Percentiles rank a stretch among this genome's conserved stretches.
phyloP scores from a whole-genome alignment of 2,888 invertebrate genomes.

The Cabera pusaria region DNA sequence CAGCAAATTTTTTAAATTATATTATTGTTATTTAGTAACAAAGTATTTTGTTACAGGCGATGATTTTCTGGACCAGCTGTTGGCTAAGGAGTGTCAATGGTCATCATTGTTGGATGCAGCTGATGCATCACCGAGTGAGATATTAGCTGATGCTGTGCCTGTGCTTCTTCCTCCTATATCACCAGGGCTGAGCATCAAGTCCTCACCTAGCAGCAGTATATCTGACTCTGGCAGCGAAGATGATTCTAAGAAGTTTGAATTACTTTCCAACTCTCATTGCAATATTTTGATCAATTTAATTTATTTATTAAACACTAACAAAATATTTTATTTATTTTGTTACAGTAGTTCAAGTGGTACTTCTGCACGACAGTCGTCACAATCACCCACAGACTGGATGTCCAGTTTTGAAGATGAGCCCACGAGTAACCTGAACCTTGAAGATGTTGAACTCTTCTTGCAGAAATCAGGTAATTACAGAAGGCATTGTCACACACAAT shows the following conservation, averaged over 20 bases:
- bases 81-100: slow-evolving; percentile 69
- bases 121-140: slow-evolving; percentile 77
- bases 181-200: slow-evolving; percentile 62
- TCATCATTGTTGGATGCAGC: slow-evolving; percentile 68
- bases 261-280: not conserved
- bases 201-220: slow-evolving; percentile 65
- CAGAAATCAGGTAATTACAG: slow-evolving; percentile 65
- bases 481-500: no score
- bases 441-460: slow-evolving; percentile 72
- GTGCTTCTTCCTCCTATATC: slow-evolving; percentile 65
- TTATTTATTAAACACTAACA: no score
- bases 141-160: slow-evolving; percentile 74
- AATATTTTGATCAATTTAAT: no score
- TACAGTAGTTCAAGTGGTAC: slow-evolving; percentile 50
- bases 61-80: slow-evolving; percentile 69
- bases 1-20: no score
- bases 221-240: slow-evolving; percentile 78
- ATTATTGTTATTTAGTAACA: no score
- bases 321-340: slow-evolving; percentile 7
- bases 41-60: slow-evolving; percentile 45
- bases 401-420: slow-evolving; percentile 58
- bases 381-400: slow-evolving; percentile 67
- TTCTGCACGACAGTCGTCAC: slow-evolving; percentile 59
- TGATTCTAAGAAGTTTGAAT: slow-evolving; percentile 69
- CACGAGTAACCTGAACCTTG: slow-evolving; percentile 58